Evolutionary conservation across 2,888 invertebrate genomes (phyloP).

Genomic region (Andrena minutula): DNA sequence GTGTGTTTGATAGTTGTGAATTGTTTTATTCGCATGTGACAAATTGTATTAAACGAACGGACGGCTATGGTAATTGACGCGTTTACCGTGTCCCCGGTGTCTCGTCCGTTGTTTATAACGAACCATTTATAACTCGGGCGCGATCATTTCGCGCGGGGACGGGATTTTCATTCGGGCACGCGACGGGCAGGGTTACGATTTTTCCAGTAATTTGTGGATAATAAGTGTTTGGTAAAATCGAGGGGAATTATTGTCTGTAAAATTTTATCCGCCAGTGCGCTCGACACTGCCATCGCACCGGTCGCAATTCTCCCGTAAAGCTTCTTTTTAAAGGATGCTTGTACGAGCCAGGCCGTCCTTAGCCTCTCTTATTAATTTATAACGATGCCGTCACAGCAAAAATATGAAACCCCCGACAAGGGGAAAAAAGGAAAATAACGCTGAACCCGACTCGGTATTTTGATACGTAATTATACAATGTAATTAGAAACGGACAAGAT

Average conservation of each 20-base stretch:
- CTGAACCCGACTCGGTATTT: conserved; percentile 8
- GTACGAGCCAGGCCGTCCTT: neutral
- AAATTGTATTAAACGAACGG: conserved; percentile 58
- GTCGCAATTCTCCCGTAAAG: neutral
- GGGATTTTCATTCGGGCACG: neutral
- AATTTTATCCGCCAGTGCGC: no score
- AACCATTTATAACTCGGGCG: conserved; percentile 29
- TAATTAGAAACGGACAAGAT: conserved; percentile 40
- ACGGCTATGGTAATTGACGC: conserved; percentile 50
- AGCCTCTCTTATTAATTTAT: neutral
- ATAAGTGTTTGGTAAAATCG: neutral
- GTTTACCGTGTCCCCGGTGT: conserved; percentile 40
- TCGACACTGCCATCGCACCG: neutral
- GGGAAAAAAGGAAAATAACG: neutral
- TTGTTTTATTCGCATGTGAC: conserved; percentile 58
- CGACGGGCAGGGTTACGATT: neutral
- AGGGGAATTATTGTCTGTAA: neutral
- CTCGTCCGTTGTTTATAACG: conserved; percentile 44
- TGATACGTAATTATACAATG: conserved; percentile 26
- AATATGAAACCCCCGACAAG: neutral
- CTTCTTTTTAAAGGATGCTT: conserved; percentile 19
- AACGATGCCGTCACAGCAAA: neutral
- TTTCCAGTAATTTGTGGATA: no score
- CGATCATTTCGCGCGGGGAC: conserved; percentile 5
- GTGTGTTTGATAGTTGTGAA: conserved; percentile 55